Percentiles rank a stretch among this genome's conserved stretches.
phyloP scores from a whole-genome alignment of 64 coral and sea anemone species.

The Porites australiensis region DNA sequence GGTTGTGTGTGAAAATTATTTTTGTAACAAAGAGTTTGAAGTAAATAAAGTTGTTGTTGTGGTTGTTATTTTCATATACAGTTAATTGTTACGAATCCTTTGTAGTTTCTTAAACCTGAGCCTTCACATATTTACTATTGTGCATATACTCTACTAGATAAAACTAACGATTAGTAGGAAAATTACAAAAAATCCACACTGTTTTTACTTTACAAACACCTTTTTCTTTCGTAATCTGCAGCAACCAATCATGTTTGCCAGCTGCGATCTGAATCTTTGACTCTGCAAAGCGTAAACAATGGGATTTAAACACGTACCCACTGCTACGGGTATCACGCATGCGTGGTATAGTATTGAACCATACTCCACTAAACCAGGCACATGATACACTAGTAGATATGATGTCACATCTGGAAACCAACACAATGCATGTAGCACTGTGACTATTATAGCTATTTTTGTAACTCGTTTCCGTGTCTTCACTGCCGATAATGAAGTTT shows the following conservation, averaged over 20 bases:
- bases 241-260: not conserved
- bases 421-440: not conserved
- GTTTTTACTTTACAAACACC: too few species aligned
- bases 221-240: too few species aligned
- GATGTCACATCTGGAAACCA: slow-evolving; percentile 4
- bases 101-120: too few species aligned
- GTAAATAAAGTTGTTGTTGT: too few species aligned
- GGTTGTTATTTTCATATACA: too few species aligned
- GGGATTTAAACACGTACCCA: slow-evolving; percentile 4
- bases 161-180: too few species aligned
- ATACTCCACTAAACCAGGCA: slow-evolving; percentile 2
- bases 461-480: not conserved
- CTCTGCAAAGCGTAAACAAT: not conserved
- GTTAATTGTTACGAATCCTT: too few species aligned
- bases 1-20: too few species aligned
- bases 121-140: too few species aligned
- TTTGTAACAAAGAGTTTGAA: too few species aligned
- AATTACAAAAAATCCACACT: too few species aligned
- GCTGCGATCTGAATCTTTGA: not conserved
- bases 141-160: too few species aligned
- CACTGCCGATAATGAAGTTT: not conserved
- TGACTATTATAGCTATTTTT: not conserved
- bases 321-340: not conserved
- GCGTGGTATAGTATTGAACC: not conserved
- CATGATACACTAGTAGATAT: not conserved